phyloP scores from a whole-genome alignment of 2,888 invertebrate genomes.

The Apoda limacodes region DNA sequence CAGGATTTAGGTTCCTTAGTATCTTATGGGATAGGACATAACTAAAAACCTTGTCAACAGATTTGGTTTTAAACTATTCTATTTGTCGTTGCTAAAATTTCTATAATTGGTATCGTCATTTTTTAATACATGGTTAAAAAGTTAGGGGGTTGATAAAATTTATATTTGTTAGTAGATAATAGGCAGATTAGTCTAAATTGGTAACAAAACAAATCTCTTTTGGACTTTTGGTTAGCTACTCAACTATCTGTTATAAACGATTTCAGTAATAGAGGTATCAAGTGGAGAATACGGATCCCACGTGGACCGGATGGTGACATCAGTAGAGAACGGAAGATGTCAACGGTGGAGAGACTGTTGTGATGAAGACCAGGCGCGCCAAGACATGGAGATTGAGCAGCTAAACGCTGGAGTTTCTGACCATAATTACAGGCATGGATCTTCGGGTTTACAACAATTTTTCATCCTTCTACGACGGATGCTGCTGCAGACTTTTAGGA shows the following conservation, averaged over 20 bases:
- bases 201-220: too few species aligned
- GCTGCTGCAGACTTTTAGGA: constrained; percentile 80
- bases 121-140: too few species aligned
- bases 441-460: constrained; percentile 77
- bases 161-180: too few species aligned
- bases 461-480: constrained; percentile 74
- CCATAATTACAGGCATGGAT: constrained; percentile 65
- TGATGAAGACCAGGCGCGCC: constrained; percentile 25
- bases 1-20: too few species aligned
- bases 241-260: constrained; percentile 1
- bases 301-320: constrained; percentile 75
- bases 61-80: too few species aligned
- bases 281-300: constrained; percentile 83
- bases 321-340: constrained; percentile 75
- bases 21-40: too few species aligned
- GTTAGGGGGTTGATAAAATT: too few species aligned
- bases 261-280: constrained; percentile 82
- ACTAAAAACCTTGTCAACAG: too few species aligned
- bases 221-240: too few species aligned
- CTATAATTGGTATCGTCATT: too few species aligned
- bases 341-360: constrained; percentile 61
- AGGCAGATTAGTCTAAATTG: too few species aligned
- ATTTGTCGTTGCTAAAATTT: too few species aligned
- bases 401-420: constrained; percentile 53
- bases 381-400: constrained; percentile 49